Conservation (phyloP, 2,113 vertebrate species). For the Oreocharis arfaki region DNA sequence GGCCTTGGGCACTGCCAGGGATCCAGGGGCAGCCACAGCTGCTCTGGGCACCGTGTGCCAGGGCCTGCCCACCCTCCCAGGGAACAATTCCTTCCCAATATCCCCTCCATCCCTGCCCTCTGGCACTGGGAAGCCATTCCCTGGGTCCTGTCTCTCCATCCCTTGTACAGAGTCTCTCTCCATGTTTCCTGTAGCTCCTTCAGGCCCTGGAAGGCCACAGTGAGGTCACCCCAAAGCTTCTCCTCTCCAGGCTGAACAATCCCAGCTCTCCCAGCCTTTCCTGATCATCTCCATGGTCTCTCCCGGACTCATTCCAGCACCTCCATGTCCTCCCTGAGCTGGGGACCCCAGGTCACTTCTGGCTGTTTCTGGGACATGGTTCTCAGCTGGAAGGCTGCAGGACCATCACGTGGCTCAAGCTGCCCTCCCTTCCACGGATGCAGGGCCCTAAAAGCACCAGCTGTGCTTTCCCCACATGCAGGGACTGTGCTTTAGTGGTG, state of each 20-base stretch:
- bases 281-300: too few species aligned
- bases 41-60: background rate
- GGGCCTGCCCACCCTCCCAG: background rate
- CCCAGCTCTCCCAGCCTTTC: background rate
- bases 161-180: background rate
- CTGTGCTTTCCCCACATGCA: background rate
- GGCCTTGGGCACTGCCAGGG: background rate
- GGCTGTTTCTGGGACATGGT: background rate
- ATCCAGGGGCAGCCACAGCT: background rate
- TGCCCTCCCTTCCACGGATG: background rate
- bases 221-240: background rate
- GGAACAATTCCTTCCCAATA: background rate
- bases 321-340: background rate
- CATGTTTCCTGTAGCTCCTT: background rate
- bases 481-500: background rate
- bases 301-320: background rate
- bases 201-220: background rate
- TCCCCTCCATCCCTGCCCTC: background rate
- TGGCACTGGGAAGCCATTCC: background rate
- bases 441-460: background rate
- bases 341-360: background rate
- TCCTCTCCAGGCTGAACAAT: background rate
- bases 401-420: rapidly evolving
- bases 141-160: rapidly evolving
- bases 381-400: background rate